These are phyloP conservation scores for Malaclemys terrapin DNA, from an alignment of 2,113 vertebrate species.

Conservation along the genomic window DNA sequence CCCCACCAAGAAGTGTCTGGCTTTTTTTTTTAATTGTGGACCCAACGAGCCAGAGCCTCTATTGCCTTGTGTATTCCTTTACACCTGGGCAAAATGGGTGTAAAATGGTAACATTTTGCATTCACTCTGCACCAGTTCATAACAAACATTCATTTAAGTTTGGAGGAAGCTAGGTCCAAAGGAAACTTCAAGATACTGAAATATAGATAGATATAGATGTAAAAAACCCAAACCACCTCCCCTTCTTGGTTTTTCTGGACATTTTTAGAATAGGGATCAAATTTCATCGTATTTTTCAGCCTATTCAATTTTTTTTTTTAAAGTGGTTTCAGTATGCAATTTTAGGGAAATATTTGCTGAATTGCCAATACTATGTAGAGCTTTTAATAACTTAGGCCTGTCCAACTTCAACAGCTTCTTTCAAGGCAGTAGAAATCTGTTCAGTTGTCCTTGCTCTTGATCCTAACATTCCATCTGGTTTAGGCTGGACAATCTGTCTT, in stretches of 20 bases:
- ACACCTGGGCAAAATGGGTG: background rate
- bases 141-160: background rate
- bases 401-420: slow-evolving; percentile 33
- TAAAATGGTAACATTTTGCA: background rate
- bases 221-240: background rate
- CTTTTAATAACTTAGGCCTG: background rate
- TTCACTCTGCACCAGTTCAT: background rate
- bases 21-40: background rate
- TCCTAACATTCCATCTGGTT: slow-evolving; percentile 39
- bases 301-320: background rate
- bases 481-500: slow-evolving; percentile 42
- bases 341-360: slow-evolving; percentile 31
- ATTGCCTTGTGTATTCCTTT: background rate
- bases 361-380: background rate
- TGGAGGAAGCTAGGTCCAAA: background rate
- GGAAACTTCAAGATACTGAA: background rate
- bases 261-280: background rate
- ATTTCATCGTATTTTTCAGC: slow-evolving; percentile 5
- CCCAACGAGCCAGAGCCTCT: background rate
- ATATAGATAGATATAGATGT: background rate
- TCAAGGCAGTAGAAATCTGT: slow-evolving; percentile 25
- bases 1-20: background rate
- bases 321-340: background rate
- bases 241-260: slow-evolving; percentile 12
- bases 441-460: slow-evolving; percentile 47